These are phyloP conservation scores for Meteorus colon DNA, from an alignment of 2,888 invertebrate genomes.

Conservation along the genomic window DNA sequence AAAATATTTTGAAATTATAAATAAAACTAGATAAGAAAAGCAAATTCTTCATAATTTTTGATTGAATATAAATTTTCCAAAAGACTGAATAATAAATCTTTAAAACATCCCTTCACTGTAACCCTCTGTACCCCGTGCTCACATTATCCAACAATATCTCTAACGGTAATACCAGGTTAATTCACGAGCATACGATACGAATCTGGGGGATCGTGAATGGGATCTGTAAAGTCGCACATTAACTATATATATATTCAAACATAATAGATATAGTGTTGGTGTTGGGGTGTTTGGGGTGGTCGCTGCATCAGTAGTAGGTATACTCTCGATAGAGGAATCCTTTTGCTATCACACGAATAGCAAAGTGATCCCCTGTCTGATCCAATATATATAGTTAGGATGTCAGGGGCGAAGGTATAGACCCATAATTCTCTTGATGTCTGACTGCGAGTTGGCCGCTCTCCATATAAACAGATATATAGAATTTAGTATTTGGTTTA, in stretches of 20 bases:
- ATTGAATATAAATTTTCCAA: not conserved
- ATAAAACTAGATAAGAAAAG: no score
- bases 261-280: not conserved
- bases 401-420: slow-evolving; percentile 58
- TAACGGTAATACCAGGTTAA: slow-evolving; percentile 19
- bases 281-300: not conserved
- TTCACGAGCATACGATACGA: slow-evolving; percentile 45
- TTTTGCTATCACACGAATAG: slow-evolving; percentile 59
- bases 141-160: slow-evolving; percentile 8
- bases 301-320: not conserved
- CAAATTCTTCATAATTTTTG: not conserved
- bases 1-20: no score
- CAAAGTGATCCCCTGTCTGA: slow-evolving; percentile 67
- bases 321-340: slow-evolving; percentile 53
- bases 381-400: slow-evolving; percentile 31
- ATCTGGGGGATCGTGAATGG: slow-evolving; percentile 44
- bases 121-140: not conserved
- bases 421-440: slow-evolving; percentile 63
- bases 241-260: slow-evolving; percentile 3
- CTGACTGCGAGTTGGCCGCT: slow-evolving; percentile 62
- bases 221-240: slow-evolving; percentile 30
- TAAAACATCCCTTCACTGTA: not conserved
- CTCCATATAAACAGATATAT: slow-evolving; percentile 62
- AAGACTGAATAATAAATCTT: not conserved
- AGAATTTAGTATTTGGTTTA: slow-evolving; percentile 13